Evolutionary conservation across 92 coral and sea anemone species (phyloP), one percentile per base, ranked within the genome.

Genomic region (Parazoanthus swiftii): DNA sequence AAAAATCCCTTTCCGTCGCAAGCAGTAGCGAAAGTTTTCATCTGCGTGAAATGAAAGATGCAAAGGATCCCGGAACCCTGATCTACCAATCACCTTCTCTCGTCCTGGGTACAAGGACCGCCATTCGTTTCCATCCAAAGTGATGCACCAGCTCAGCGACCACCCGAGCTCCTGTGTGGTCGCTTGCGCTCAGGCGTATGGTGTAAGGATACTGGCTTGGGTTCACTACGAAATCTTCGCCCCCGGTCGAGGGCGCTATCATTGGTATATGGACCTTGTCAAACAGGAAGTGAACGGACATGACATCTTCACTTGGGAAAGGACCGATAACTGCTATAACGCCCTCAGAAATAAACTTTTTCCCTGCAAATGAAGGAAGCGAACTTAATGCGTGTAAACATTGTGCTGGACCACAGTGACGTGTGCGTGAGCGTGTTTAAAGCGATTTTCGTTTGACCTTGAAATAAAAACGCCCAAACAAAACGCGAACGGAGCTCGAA

Each of bases 81-180:
- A 48, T 48, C 51, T 6, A 38, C 46, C 9, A 18, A 16, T 36
- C 79, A 75, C 79, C 79, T 36, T 75, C 79, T 75, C 79, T 75
- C 16, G 42, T 75, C 44, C 79, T 75, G 26, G 79, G 23, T 10
- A 51, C 50, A 6, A 75, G 33, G 4, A 75, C 79, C 43, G 51
- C 79, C 79, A 75, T 75, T 43, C 79, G 79, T 75, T 75, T 75
- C 51, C 79, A 75, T 39, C 79, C 79, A 75, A 75, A 75, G 23
- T 20, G 43, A 16, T 75, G 79, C 21, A 75, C 79, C 46, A 75
- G 46, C n/a, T 75, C 79, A 75, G 79, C 79, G 11, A 38, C 51
- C 13, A 75, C 25, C 14, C 46, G 51, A 37, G 20, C 79, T 4
- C 25, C n/a, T 2, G 33, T 20, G 79, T 38, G 51, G 51, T 75